A percentile compares a stretch with the other conserved stretches of the same genome.
Conservation (phyloP, 2,113 vertebrate genomes). For the Bubo scandiacus region DNA sequence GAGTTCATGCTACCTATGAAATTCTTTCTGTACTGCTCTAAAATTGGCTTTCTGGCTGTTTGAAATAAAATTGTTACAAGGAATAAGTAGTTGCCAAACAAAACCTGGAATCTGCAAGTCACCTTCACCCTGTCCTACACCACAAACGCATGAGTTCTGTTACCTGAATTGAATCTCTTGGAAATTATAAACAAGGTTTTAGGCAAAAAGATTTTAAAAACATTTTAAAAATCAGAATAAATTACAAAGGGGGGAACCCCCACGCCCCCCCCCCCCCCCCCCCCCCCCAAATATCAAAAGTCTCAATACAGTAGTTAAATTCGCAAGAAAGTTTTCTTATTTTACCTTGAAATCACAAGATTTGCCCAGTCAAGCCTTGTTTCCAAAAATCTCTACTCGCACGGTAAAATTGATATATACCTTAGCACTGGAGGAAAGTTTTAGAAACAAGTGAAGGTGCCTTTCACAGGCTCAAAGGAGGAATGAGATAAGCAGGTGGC, state of each 20-base stretch:
- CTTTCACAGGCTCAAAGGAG: background rate
- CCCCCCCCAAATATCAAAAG: accelerated
- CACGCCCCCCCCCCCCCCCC: too few species aligned
- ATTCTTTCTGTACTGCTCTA: background rate
- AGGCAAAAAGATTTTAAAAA: background rate
- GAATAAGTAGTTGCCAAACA: background rate
- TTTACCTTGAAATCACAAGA: background rate
- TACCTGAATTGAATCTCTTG: background rate
- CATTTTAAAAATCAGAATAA: background rate
- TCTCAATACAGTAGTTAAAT: background rate
- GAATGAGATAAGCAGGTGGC: background rate
- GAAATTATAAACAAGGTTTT: background rate
- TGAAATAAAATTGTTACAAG: background rate
- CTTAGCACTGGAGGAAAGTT: background rate
- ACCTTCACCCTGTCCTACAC: background rate
- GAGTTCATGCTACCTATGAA: background rate
- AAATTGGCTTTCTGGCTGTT: background rate
- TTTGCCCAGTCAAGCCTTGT: background rate
- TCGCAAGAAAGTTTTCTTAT: background rate
- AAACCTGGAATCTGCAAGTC: background rate
- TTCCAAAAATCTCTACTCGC: background rate
- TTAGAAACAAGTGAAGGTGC: background rate
- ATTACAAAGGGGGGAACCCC: background rate
- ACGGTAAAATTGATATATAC: background rate
- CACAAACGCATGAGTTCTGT: background rate